A percentile compares a stretch with the other conserved stretches of the same genome.
These are phyloP conservation scores for Siniperca obscura DNA, from an alignment of 2,797 vertebrate species.

Conservation along the genomic window DNA sequence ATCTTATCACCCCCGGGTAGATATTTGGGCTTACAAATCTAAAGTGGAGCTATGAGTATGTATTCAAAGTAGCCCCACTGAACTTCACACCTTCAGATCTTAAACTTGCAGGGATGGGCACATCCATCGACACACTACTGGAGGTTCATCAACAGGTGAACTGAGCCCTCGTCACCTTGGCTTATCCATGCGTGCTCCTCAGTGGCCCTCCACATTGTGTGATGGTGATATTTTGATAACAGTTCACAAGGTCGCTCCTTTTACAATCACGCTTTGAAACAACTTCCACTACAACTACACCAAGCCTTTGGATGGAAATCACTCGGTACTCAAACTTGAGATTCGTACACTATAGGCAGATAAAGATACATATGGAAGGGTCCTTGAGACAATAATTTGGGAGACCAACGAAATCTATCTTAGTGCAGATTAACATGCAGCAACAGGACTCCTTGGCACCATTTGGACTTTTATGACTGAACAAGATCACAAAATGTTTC, in stretches of 20 bases:
- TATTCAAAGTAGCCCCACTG: slow-evolving; percentile 58
- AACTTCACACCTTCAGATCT: slow-evolving; percentile 49
- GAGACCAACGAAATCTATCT: slow-evolving; percentile 83
- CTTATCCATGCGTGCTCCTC: slow-evolving; percentile 39
- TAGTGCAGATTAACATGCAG: slow-evolving; percentile 88
- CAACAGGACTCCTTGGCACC: slow-evolving; percentile 85
- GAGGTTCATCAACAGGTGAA: slow-evolving; percentile 33
- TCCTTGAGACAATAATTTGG: slow-evolving; percentile 84
- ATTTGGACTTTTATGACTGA: slow-evolving; percentile 77
- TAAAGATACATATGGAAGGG: slow-evolving; percentile 80
- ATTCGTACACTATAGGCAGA: slow-evolving; percentile 75
- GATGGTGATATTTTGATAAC: slow-evolving; percentile 56
- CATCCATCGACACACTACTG: slow-evolving; percentile 31
- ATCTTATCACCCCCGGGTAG: slow-evolving; percentile 61
- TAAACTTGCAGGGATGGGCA: slow-evolving; percentile 36
- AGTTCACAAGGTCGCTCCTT: slow-evolving; percentile 61
- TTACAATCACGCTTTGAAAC: slow-evolving; percentile 60
- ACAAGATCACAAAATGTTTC: slow-evolving; percentile 78
- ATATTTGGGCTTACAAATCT: slow-evolving; percentile 71
- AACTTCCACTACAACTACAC: slow-evolving; percentile 65
- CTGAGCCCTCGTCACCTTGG: slow-evolving; percentile 21
- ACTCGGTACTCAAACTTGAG: slow-evolving; percentile 72
- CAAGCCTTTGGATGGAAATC: slow-evolving; percentile 70
- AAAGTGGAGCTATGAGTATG: slow-evolving; percentile 54
- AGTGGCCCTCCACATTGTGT: slow-evolving; percentile 51